A percentile compares a stretch with the other conserved stretches of the same genome.
Evolutionary conservation across 2,888 invertebrate genomes (phyloP).

Genomic region (Entomobrya proxima): DNA sequence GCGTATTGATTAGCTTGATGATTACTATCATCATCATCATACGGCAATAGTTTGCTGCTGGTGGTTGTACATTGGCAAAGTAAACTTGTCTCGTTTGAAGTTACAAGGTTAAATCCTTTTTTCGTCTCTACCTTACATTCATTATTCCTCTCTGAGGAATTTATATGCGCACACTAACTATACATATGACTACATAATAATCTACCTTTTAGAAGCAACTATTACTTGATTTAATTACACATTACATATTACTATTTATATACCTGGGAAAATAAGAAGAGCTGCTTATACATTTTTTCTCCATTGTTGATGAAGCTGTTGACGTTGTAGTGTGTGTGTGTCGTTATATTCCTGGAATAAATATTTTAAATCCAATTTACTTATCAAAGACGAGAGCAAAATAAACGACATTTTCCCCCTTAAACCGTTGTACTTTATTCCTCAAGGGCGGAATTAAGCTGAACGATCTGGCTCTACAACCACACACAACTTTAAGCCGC

Average conservation of each 20-base stretch:
- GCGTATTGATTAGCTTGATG: no score
- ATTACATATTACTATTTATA: neutral
- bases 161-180: neutral
- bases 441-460: neutral
- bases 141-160: no score
- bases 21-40: no score
- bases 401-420: conserved; percentile 3
- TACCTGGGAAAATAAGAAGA: neutral
- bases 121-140: neutral
- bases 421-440: neutral
- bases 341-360: conserved; percentile 2
- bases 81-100: neutral
- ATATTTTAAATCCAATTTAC: conserved; percentile 19
- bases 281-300: neutral
- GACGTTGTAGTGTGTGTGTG: no score
- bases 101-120: conserved; percentile 1
- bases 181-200: no score
- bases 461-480: neutral
- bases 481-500: no score
- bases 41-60: no score
- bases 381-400: neutral
- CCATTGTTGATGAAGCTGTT: no score
- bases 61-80: neutral
- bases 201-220: no score
- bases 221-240: conserved; percentile 14